Base-by-base conservation (phyloP, 2,888 invertebrate species). In the Lypha dubia region DNA sequence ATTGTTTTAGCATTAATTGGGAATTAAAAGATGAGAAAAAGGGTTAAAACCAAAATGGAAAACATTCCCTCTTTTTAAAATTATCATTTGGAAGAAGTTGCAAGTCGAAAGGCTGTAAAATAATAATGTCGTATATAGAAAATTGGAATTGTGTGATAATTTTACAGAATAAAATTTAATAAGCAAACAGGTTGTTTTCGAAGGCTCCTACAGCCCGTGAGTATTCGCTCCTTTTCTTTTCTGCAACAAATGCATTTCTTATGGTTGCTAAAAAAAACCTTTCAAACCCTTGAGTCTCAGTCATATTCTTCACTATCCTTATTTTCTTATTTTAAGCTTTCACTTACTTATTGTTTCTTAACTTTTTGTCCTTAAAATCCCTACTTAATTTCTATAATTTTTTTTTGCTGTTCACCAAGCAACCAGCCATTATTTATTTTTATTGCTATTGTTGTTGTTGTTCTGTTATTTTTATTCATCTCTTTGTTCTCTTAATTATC, bases 401-500 rank as follows among this genome's bases (percentile, higher is more conserved):
- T 76, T 24, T 24, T 58, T 76, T 76, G 24, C 20, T 53, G n/a
- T n/a, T 13, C 20, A 20, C 9, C 38, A 38, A 38, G 28, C 46
- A 32, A 13, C 5, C 24, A 41, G 20, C 8, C 24, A 28, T 15
- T 41, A 38, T 38, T 60, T 68, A n/a, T n/a, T n/a, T n/a, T n/a
- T n/a, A n/a, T n/a, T n/a, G 20, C 58, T 58, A 17, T 24, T 35
- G 15, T 15, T 28, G n/a, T 67, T 58, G 17, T 24, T 35, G 9
- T 15, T 22, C 41, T 53, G 28, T 1, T 65, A 35, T 28, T 56
- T 56, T 65, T 56, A 56, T 76, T 35, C 67, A 5, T 22, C 22
- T 67, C 46, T 67, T 67, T 77, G 60, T 75, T 24, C 41, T 77
- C 20, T 60, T 68, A 77, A 77, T 77, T 77, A 60, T 77, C 60